phyloP scores from a whole-genome alignment of 2,113 vertebrate species.

The Seriola quinqueradiata region DNA sequence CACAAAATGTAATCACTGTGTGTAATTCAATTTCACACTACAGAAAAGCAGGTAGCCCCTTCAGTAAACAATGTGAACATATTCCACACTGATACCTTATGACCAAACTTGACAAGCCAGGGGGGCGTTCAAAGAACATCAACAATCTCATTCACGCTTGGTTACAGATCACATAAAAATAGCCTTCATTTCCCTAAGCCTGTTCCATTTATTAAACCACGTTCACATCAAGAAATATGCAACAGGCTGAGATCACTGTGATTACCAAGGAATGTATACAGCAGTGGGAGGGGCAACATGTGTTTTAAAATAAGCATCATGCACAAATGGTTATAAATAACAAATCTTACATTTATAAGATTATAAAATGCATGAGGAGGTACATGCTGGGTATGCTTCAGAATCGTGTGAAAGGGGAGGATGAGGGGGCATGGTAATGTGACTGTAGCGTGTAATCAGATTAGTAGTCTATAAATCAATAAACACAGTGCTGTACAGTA shows the following conservation, averaged over 20 bases:
- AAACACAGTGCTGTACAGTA: constrained; percentile 57
- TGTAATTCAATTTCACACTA: constrained; percentile 63
- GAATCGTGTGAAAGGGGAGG: constrained; percentile 60
- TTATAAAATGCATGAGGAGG: constrained; percentile 55
- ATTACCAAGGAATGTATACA: constrained; percentile 45
- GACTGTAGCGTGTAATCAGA: constrained; percentile 76
- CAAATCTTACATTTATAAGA: constrained; percentile 52
- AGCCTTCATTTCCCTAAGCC: constrained; percentile 48
- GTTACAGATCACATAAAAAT: constrained; percentile 57
- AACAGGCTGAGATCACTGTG: constrained; percentile 34
- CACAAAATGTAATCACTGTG: constrained; percentile 37
- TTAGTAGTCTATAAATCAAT: constrained; percentile 79
- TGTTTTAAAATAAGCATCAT: constrained; percentile 57
- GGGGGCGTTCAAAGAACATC: constrained; percentile 37
- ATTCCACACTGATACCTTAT: constrained; percentile 33
- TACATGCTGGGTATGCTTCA: constrained; percentile 32
- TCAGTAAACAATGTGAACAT: constrained; percentile 37
- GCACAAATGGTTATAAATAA: constrained; percentile 54
- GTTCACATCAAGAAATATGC: constrained; percentile 9
- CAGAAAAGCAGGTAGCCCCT: constrained; percentile 7
- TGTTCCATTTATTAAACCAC: constrained; percentile 31
- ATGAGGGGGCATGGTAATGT: constrained; percentile 66
- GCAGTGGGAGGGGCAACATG: constrained; percentile 16
- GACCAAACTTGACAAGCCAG: constrained; percentile 49
- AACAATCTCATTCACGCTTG: constrained; percentile 54